Percentiles rank a stretch among this genome's conserved stretches.
These are phyloP conservation scores for Drosophila melanica DNA, from an alignment of 1,140 invertebrate species.

Conservation along the genomic window DNA sequence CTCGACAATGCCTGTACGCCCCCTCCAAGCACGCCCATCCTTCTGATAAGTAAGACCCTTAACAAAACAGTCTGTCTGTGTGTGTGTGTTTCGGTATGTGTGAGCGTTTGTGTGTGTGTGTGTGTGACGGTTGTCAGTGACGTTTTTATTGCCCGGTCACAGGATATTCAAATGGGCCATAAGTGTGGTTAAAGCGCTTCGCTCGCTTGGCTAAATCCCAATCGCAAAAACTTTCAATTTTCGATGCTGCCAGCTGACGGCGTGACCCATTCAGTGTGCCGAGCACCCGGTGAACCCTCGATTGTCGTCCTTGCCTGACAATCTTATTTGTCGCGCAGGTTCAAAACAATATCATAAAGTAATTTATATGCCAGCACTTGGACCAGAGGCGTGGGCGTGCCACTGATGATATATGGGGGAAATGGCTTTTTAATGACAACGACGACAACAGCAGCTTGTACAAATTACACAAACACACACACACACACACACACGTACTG, in stretches of 20 bases:
- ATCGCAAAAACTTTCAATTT: constrained; percentile 77
- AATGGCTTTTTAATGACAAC: constrained; percentile 82
- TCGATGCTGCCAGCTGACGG: constrained; percentile 75
- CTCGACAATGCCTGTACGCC: constrained; percentile 41
- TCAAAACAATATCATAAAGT: constrained; percentile 83
- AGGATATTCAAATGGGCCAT: constrained; percentile 82
- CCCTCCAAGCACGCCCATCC: background rate
- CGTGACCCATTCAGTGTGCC: constrained; percentile 52
- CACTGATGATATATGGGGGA: constrained; percentile 75
- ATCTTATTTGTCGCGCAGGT: constrained; percentile 81
- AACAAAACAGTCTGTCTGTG: constrained; percentile 3
- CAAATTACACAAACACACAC: constrained; percentile 61
- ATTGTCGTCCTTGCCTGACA: constrained; percentile 55
- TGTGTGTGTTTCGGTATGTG: background rate
- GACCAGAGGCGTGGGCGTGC: constrained; percentile 35
- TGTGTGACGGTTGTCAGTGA: constrained; percentile 72
- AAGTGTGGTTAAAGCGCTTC: constrained; percentile 79
- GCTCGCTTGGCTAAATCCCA: constrained; percentile 72
- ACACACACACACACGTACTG: background rate
- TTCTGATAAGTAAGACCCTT: constrained; percentile 35
- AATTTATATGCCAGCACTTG: constrained; percentile 73
- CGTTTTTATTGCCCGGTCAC: constrained; percentile 82
- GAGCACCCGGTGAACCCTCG: constrained; percentile 1
- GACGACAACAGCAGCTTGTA: constrained; percentile 82
- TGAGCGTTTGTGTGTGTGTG: constrained; percentile 11